These are phyloP conservation scores for Larimichthys polyactis DNA, from an alignment of 2,113 vertebrate genomes.

Conservation along the genomic window DNA sequence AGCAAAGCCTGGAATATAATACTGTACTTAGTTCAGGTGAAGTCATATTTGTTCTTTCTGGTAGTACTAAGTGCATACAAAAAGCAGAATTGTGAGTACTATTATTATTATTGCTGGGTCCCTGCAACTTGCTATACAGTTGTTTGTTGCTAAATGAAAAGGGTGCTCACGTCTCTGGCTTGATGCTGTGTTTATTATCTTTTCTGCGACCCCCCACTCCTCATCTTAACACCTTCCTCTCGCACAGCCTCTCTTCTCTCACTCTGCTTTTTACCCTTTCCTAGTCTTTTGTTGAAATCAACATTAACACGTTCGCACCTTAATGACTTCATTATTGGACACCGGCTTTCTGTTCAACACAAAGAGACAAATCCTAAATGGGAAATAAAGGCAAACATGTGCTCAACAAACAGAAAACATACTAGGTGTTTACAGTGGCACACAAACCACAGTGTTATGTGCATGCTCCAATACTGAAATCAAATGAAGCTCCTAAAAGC, in stretches of 20 bases:
- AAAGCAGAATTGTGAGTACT: neutral
- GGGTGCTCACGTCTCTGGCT: slow-evolving; percentile 43
- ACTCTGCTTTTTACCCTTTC: slow-evolving; percentile 13
- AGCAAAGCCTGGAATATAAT: neutral
- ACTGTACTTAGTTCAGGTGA: neutral
- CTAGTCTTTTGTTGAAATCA: slow-evolving; percentile 48
- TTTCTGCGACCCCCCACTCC: slow-evolving; percentile 7
- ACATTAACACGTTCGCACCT: slow-evolving; percentile 38
- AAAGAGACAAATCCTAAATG: slow-evolving; percentile 41
- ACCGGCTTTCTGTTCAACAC: slow-evolving; percentile 31
- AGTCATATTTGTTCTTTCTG: neutral
- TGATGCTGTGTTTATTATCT: slow-evolving; percentile 49
- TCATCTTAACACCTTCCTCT: slow-evolving; percentile 52
- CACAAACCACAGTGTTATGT: neutral
- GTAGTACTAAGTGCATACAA: neutral
- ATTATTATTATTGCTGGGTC: neutral
- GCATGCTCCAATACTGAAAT: slow-evolving; percentile 29
- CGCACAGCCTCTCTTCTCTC: slow-evolving; percentile 18
- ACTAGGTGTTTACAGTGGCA: slow-evolving; percentile 31
- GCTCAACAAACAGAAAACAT: slow-evolving; percentile 35
- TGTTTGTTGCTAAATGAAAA: slow-evolving; percentile 50
- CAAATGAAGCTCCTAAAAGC: slow-evolving; percentile 51
- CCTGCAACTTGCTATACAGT: slow-evolving; percentile 17
- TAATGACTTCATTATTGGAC: slow-evolving; percentile 53
- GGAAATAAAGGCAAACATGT: slow-evolving; percentile 27